Base-by-base conservation (phyloP, 2,113 vertebrate species). In the Columba livia region DNA sequence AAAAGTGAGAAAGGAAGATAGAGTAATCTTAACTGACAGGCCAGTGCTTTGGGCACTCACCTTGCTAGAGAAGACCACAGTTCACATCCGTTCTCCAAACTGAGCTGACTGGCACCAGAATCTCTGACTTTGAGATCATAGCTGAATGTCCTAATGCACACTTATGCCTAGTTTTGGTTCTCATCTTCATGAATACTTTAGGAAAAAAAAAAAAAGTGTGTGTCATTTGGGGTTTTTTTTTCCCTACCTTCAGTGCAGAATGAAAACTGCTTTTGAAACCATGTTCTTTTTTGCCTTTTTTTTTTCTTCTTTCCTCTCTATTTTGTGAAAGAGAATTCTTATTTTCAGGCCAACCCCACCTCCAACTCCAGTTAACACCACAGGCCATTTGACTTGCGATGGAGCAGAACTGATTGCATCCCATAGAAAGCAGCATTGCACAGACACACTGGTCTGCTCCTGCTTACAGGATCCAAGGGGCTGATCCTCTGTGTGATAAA, bases 321-420 rank as follows among this genome's bases (percentile, higher is more conserved):
- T 84, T 93, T 93, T 61, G 21, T 87, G 57, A 74, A 92, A 86
- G 36, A 81, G 18, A 65, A 42, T 31, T 67, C 48, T 64, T 94
- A 28, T 15, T 42, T 87, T 95, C 28, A 25, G 13, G 28, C 44
- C 70, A 92, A 5, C 24, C 17, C 14, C n/a, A 60, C 32, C 18
- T 84, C 42, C 40, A 74, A n/a, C n/a, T 57, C 24, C 57, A 79
- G 24, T 72, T 89, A 75, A 79, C 36, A 82, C 48, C 44, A 44
- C 12, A 79, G 69, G 47, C 48, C 58, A 61, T 85, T 87, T 87
- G 29, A 62, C 16, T 85, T 65, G 73, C 3, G 10, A 50, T 81
- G n/a, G 31, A 88, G 44, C 65, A 58, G 74, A 89, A 91, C 70
- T 34, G 81, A 93, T 40, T 72, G 26, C 44, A 56, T 78, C 77